Evolutionary conservation across 2,113 vertebrate genomes (phyloP).

Genomic region (Pomatostomus ruficeps): DNA sequence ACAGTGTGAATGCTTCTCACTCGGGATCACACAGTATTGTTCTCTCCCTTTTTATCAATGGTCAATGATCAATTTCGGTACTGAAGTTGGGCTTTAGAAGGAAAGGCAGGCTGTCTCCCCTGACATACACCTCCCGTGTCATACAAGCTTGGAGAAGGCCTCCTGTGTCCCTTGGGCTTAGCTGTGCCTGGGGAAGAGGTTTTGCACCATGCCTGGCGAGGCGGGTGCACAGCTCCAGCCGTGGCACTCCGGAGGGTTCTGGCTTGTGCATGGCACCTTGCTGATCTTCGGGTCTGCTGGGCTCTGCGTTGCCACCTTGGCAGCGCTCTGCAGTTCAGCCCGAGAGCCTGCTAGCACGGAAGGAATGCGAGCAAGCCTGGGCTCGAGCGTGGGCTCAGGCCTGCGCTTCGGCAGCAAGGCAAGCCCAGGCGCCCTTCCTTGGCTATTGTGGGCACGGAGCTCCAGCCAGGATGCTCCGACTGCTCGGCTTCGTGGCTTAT

Average conservation of each 20-base stretch:
- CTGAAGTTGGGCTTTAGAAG: background rate
- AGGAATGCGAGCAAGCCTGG: slow-evolving; percentile 39
- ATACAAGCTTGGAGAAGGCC: background rate
- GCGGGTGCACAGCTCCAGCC: accelerated
- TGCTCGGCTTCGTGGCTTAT: background rate
- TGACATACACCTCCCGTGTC: accelerated
- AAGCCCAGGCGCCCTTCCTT: slow-evolving; percentile 1
- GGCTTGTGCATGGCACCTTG: accelerated
- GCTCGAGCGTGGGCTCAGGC: background rate
- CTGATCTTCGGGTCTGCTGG: background rate
- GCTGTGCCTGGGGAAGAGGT: accelerated
- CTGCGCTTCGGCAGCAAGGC: background rate
- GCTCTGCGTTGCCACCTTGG: background rate
- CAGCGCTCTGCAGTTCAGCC: background rate
- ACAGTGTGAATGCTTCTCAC: background rate
- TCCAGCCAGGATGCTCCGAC: background rate
- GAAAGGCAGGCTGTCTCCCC: background rate
- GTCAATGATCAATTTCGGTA: background rate
- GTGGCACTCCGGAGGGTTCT: accelerated
- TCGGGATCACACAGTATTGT: background rate
- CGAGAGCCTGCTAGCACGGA: background rate
- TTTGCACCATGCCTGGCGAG: accelerated
- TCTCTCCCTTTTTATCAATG: background rate
- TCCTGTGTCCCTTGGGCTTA: background rate
- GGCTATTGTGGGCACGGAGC: background rate